phyloP scores from a whole-genome alignment of 1,140 invertebrate species.

The Drosophila prosaltans region DNA sequence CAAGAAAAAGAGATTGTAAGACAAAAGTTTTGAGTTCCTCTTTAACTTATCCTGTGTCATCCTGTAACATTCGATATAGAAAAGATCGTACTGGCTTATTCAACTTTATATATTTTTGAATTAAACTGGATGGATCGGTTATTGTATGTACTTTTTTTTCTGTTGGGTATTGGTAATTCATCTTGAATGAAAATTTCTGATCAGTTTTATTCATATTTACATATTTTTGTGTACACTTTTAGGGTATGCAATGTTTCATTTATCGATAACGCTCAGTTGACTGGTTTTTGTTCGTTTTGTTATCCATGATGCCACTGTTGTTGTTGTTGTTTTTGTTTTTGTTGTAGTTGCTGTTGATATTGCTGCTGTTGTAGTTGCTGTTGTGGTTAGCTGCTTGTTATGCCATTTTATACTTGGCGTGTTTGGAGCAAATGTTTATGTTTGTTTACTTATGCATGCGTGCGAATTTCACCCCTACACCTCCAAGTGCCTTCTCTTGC shows the following conservation, averaged over 20 bases:
- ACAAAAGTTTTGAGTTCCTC: no score
- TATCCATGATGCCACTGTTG: constrained; percentile 10
- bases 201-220: not conserved
- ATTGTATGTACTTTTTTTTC: no score
- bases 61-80: no score
- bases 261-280: not conserved
- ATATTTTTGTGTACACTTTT: not conserved
- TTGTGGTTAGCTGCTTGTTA: constrained; percentile 74
- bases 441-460: constrained; percentile 80
- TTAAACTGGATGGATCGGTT: no score
- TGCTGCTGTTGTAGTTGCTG: constrained; percentile 40
- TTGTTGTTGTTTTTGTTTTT: constrained; percentile 14
- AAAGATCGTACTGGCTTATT: no score
- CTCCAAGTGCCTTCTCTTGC: not conserved
- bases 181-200: not conserved
- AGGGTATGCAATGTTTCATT: constrained; percentile 10
- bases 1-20: no score
- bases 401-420: constrained; percentile 77
- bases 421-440: constrained; percentile 77
- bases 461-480: constrained; percentile 56
- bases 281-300: constrained; percentile 6
- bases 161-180: not conserved
- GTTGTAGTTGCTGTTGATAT: not conserved
- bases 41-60: no score
- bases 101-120: no score